Evolutionary conservation across 2,797 vertebrate species (phyloP).

Genomic region (Petrocephalus schoutedeni): DNA sequence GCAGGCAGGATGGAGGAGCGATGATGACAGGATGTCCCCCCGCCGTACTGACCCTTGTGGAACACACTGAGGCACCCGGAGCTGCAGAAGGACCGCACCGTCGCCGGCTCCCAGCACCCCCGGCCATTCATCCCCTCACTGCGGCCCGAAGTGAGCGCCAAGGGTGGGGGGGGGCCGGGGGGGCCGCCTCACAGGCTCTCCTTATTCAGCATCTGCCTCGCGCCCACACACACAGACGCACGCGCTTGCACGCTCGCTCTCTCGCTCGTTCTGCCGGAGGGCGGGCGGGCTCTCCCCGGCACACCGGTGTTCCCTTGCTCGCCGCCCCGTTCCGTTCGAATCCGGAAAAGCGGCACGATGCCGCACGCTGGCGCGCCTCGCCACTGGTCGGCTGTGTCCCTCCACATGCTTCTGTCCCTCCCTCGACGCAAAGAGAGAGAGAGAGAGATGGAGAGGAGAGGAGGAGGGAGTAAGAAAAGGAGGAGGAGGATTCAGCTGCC

Average conservation of each 20-base stretch:
- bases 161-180: slow-evolving; percentile 45
- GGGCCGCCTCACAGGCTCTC: slow-evolving; percentile 46
- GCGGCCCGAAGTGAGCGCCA: slow-evolving; percentile 39
- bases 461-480: slow-evolving; percentile 21
- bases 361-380: not conserved
- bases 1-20: slow-evolving; percentile 24
- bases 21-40: slow-evolving; percentile 34
- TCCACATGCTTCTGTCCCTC: slow-evolving; percentile 61
- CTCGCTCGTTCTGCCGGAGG: not conserved
- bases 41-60: slow-evolving; percentile 78
- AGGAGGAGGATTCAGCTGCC: slow-evolving; percentile 46
- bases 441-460: slow-evolving; percentile 35
- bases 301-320: slow-evolving; percentile 31
- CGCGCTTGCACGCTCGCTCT: not conserved
- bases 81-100: slow-evolving; percentile 83
- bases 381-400: slow-evolving; percentile 7
- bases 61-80: slow-evolving; percentile 86
- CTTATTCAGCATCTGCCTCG: slow-evolving; percentile 53
- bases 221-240: slow-evolving; percentile 14
- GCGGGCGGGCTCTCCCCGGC: not conserved
- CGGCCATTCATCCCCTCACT: slow-evolving; percentile 84
- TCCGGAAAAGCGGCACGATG: slow-evolving; percentile 23
- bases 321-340: slow-evolving; percentile 26
- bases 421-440: slow-evolving; percentile 47
- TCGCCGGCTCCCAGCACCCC: slow-evolving; percentile 87